Base-by-base conservation (phyloP, 2,113 vertebrate genomes). In the Pungitius pungitius region DNA sequence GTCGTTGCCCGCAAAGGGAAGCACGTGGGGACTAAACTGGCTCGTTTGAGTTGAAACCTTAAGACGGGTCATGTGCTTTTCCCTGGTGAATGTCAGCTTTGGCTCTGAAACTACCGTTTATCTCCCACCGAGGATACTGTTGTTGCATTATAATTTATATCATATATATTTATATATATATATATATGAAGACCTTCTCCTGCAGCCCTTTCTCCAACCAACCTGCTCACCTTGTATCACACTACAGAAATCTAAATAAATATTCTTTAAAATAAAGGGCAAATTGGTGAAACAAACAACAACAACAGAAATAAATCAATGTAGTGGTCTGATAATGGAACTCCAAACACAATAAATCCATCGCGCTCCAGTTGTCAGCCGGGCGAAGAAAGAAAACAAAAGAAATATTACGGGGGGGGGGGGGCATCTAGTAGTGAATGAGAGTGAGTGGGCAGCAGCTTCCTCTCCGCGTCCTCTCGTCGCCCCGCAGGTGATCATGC, bases 31-130 rank as follows among this genome's bases (percentile, higher is more conserved):
- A 63, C 54, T 74, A 17, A 74, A 78, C 2, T 59, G 0, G 17
- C 45, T 51, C 33, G 3, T 47, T 18, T 1, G 6, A 47, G 69
- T 64, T 64, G 17, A 2, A 47, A 57, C 30, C 47, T 84, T 78
- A 78, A 90, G 81, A 90, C 87, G 65, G 84, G 9, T 69, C 33
- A 85, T 87, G 90, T 89, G 86, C 86, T 89, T 85, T 55, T 92
- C 77, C n/a, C 65, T 77, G 67, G 74, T 67, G 52, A 70, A 69
- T 35, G 75, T 84, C 77, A 80, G 81, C 76, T 88, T 88, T 88
- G 90, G 83, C 72, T 42, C 76, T 40, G 73, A 73, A 69, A 75
- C 61, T 59, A 61, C 62, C 1, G 20, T 43, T 52, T 10, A 8
- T 43, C 59, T 27, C 15, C 24, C 51, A 17, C 56, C 35, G 72